phyloP scores from a whole-genome alignment of 2,888 invertebrate genomes.

The Ectropis crepuscularia region DNA sequence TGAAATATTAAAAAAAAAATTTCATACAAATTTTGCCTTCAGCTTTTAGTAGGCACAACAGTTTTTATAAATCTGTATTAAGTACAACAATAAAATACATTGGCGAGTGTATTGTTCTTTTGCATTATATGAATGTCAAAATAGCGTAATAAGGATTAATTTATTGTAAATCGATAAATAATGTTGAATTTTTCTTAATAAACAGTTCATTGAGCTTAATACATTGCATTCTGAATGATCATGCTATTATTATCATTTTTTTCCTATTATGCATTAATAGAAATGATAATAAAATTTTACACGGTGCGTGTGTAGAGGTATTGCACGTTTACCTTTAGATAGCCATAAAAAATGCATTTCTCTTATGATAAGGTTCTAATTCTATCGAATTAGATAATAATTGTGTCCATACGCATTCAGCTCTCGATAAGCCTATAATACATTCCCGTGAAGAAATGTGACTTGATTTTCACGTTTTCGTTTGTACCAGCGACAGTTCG shows the following conservation, averaged over 20 bases:
- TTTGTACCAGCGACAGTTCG: slow-evolving; percentile 46
- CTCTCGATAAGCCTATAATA: slow-evolving; percentile 48
- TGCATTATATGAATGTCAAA: too few relatives aligned
- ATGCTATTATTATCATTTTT: neutral
- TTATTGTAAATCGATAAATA: too few relatives aligned
- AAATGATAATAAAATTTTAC: neutral
- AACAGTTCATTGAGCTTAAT: neutral
- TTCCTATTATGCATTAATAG: too few relatives aligned
- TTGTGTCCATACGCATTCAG: slow-evolving; percentile 18
- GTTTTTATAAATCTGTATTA: too few relatives aligned
- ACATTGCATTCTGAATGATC: too few relatives aligned
- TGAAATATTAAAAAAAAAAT: too few relatives aligned
- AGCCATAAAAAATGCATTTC: slow-evolving; percentile 42
- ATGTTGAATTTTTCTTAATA: too few relatives aligned
- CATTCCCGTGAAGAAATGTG: slow-evolving; percentile 61
- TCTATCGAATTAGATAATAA: slow-evolving; percentile 22
- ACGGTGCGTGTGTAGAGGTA: neutral
- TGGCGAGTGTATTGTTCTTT: too few relatives aligned
- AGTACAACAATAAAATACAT: too few relatives aligned
- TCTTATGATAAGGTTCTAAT: slow-evolving; percentile 35
- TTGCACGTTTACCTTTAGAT: slow-evolving; percentile 15
- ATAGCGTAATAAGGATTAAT: too few relatives aligned
- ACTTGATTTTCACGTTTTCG: slow-evolving; percentile 44
- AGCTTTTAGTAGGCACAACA: too few relatives aligned
- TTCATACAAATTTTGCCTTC: too few relatives aligned